Conservation (phyloP, 2,888 invertebrate genomes). For the Bibio marci region DNA sequence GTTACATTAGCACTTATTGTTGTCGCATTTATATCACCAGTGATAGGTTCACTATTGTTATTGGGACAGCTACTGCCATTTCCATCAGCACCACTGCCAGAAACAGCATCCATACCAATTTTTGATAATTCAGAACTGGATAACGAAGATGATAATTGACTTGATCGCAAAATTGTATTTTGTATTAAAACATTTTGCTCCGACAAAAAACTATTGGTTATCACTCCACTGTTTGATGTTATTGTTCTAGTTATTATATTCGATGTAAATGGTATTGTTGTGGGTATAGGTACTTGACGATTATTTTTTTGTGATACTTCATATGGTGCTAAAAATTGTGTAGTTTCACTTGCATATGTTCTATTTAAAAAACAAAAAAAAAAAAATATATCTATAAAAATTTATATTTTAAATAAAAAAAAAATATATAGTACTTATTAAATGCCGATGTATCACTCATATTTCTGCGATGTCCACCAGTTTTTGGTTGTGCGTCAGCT, state of each 20-base stretch:
- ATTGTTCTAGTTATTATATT: no score
- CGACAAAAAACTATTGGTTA: constrained; percentile 3
- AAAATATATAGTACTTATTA: constrained; percentile 46
- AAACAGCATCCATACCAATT: constrained; percentile 8
- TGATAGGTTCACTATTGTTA: constrained; percentile 7
- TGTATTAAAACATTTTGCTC: constrained; percentile 9
- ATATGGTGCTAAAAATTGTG: constrained; percentile 55
- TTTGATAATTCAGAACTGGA: constrained; percentile 24
- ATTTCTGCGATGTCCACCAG: constrained; percentile 52
- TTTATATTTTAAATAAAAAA: constrained; percentile 7
- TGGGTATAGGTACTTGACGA: constrained; percentile 12
- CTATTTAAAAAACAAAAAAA: constrained; percentile 26
- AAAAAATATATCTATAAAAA: constrained; percentile 7
- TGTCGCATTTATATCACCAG: constrained; percentile 13
- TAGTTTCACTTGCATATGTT: constrained; percentile 54
- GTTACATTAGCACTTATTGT: constrained; percentile 36
- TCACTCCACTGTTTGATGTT: constrained; percentile 5
- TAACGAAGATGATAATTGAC: constrained; percentile 18
- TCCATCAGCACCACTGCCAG: constrained; percentile 9
- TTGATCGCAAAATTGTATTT: constrained; percentile 8
- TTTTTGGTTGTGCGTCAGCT: constrained; percentile 19
- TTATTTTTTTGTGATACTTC: constrained; percentile 47
- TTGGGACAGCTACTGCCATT: constrained; percentile 4
- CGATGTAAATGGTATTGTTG: constrained; percentile 8
- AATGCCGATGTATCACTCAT: constrained; percentile 73